Evolutionary conservation across 2,113 vertebrate species (phyloP).

Genomic region (Oryzias woworae): DNA sequence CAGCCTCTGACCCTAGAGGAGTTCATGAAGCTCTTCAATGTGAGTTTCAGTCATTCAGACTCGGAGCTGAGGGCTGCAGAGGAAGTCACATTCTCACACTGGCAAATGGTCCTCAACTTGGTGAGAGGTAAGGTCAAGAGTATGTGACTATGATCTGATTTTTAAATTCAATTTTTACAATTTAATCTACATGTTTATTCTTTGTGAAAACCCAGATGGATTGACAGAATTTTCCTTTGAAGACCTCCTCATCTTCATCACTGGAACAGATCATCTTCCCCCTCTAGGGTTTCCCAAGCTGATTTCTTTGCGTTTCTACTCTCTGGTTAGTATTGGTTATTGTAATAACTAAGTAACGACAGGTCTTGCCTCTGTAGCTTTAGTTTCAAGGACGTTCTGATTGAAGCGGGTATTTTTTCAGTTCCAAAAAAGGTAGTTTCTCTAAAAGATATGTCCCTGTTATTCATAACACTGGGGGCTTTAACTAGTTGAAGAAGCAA

Average conservation of each 20-base stretch:
- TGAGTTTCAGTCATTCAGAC: slow-evolving; percentile 48
- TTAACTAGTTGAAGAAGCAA: no score
- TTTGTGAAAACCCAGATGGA: slow-evolving; percentile 42
- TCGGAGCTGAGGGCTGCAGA: slow-evolving; percentile 45
- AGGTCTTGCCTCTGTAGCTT: neutral
- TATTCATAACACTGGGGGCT: no score
- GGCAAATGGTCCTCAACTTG: slow-evolving; percentile 57
- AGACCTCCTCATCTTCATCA: slow-evolving; percentile 69
- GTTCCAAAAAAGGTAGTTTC: no score
- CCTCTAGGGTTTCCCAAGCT: slow-evolving; percentile 48
- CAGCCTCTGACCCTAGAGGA: slow-evolving; percentile 33
- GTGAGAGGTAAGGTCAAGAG: slow-evolving; percentile 49
- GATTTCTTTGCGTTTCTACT: slow-evolving; percentile 63
- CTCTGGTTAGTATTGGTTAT: slow-evolving; percentile 48
- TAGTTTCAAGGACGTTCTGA: no score
- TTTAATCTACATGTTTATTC: neutral
- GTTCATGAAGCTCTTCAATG: slow-evolving; percentile 59
- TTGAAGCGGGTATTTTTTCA: no score
- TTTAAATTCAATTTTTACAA: neutral
- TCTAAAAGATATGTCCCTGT: no score
- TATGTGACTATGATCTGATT: neutral
- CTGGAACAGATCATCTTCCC: slow-evolving; percentile 56
- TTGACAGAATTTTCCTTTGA: slow-evolving; percentile 51
- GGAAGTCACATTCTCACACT: slow-evolving; percentile 48
- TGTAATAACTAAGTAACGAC: neutral